A percentile compares a stretch with the other conserved stretches of the same genome.
Evolutionary conservation across 2,113 vertebrate genomes (phyloP).

Genomic region (Rutilus rutilus): DNA sequence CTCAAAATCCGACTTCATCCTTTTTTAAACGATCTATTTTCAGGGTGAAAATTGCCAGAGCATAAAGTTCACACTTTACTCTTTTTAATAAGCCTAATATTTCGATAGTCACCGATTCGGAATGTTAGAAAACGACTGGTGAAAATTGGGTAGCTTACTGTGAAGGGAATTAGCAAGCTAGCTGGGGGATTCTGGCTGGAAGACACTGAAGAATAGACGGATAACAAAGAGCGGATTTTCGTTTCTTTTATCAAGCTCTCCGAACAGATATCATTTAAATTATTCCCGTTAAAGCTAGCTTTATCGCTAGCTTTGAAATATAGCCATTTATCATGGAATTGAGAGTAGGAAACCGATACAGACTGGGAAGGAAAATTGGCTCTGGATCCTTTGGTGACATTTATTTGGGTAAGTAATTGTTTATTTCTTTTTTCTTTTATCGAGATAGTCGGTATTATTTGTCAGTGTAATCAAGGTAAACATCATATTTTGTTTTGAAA

Average conservation of each 20-base stretch:
- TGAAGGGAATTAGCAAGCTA: constrained; percentile 56
- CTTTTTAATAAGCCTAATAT: constrained; percentile 73
- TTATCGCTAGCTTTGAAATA: constrained; percentile 65
- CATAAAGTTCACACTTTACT: constrained; percentile 70
- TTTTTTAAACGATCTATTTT: constrained; percentile 33
- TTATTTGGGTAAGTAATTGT: constrained; percentile 87
- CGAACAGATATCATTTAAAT: neutral
- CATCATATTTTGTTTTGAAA: constrained; percentile 22
- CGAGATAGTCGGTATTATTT: neutral
- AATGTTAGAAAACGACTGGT: constrained; percentile 78
- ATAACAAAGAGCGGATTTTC: constrained; percentile 2
- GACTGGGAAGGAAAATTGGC: constrained; percentile 96
- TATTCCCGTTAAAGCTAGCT: constrained; percentile 59
- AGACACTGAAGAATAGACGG: constrained; percentile 40
- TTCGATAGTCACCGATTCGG: constrained; percentile 64
- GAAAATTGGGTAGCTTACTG: constrained; percentile 75
- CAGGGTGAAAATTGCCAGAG: constrained; percentile 49
- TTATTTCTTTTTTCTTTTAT: neutral
- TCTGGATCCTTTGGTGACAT: constrained; percentile 98
- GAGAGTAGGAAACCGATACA: constrained; percentile 95
- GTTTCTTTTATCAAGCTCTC: constrained; percentile 28
- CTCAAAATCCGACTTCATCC: constrained; percentile 88
- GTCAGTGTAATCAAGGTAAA: neutral
- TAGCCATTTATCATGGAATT: constrained; percentile 83
- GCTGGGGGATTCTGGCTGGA: constrained; percentile 43